These are phyloP conservation scores for Myiopsitta monachus DNA, from an alignment of 2,113 vertebrate genomes.

Conservation along the genomic window DNA sequence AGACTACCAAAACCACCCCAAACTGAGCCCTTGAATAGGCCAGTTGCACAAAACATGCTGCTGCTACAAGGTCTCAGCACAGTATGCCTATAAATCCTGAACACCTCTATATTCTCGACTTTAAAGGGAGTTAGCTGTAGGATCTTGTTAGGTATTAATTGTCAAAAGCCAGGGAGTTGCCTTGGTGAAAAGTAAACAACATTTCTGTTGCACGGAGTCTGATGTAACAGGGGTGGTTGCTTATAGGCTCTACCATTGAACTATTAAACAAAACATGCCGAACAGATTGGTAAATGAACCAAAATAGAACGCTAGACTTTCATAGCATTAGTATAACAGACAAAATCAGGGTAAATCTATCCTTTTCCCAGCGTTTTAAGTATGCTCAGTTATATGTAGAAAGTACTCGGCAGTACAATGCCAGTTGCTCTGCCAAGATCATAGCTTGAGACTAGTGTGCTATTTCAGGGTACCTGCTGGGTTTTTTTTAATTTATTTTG, in stretches of 20 bases:
- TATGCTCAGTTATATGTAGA: not conserved
- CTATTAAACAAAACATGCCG: conserved; percentile 54
- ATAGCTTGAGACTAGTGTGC: not conserved
- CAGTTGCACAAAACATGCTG: not conserved
- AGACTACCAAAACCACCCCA: not conserved
- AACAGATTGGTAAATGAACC: conserved; percentile 38
- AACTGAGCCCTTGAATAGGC: not conserved
- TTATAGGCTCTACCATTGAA: conserved; percentile 42
- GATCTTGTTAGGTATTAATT: conserved; percentile 44
- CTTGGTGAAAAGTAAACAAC: conserved; percentile 58
- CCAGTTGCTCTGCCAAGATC: not conserved
- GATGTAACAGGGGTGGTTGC: conserved; percentile 53
- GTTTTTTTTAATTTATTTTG: not conserved
- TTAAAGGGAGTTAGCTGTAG: not conserved
- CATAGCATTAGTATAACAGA: not conserved
- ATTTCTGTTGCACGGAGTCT: conserved; percentile 45
- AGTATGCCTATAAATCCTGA: not conserved
- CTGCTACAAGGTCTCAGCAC: not conserved
- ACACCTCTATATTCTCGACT: not conserved
- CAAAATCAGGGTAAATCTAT: not conserved
- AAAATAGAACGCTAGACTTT: not conserved
- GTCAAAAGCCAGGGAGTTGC: conserved; percentile 40
- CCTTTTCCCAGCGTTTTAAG: not conserved
- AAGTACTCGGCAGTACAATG: not conserved
- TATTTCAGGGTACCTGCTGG: not conserved